phyloP scores from a whole-genome alignment of 2,113 vertebrate genomes.

The Hemichromis elongatus region DNA sequence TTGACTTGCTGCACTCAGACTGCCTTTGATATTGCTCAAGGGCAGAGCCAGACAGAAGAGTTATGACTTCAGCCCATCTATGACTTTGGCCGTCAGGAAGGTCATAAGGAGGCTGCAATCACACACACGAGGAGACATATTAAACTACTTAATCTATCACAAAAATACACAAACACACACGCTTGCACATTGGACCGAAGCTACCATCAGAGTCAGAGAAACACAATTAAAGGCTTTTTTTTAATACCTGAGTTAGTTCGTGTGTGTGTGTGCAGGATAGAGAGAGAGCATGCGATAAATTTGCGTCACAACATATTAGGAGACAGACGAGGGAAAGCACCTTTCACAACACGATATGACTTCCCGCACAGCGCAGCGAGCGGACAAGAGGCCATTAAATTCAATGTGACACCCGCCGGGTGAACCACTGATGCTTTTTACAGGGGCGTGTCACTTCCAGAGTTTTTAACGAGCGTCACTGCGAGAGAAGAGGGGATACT shows the following conservation, averaged over 20 bases:
- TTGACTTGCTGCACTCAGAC: constrained; percentile 54
- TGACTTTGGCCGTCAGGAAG: constrained; percentile 58
- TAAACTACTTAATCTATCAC: constrained; percentile 17
- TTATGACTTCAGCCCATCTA: constrained; percentile 67
- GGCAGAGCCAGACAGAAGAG: constrained; percentile 67
- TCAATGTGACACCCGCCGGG: constrained; percentile 69
- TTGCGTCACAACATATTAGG: constrained; percentile 47
- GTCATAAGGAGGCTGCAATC: constrained; percentile 50
- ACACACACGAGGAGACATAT: constrained; percentile 14
- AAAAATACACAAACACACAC: background rate
- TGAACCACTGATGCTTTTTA: constrained; percentile 59
- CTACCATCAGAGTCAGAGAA: constrained; percentile 41
- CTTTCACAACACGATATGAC: constrained; percentile 57
- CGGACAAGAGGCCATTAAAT: constrained; percentile 69
- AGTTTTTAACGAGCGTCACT: constrained; percentile 64
- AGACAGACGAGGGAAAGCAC: constrained; percentile 43
- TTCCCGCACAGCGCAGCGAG: constrained; percentile 28
- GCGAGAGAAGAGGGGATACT: constrained; percentile 28
- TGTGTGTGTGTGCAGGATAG: background rate
- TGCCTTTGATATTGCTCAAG: constrained; percentile 69
- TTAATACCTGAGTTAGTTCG: background rate
- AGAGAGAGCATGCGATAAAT: background rate
- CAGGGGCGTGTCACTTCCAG: constrained; percentile 65
- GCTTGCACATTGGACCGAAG: constrained; percentile 22
- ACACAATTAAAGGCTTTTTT: constrained; percentile 60